These are phyloP conservation scores for Poeciliopsis prolifica DNA, from an alignment of 2,113 vertebrate species.

Conservation along the genomic window DNA sequence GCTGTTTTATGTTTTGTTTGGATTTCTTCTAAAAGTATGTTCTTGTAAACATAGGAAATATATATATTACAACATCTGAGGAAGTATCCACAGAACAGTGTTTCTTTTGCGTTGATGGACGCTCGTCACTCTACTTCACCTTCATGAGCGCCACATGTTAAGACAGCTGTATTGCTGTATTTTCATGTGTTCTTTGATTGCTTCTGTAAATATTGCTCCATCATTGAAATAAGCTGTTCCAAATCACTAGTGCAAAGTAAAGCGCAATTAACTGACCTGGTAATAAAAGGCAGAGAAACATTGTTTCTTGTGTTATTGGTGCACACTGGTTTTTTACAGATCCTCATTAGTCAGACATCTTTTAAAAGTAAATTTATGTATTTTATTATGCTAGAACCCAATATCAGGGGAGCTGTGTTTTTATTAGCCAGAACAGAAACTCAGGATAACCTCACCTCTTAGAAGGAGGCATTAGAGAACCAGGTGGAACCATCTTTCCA, in stretches of 20 bases:
- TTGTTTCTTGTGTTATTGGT: background rate
- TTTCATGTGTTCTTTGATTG: background rate
- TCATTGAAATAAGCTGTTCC: background rate
- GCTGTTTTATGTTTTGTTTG: constrained; percentile 11
- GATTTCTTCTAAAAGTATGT: constrained; percentile 14
- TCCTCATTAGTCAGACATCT: background rate
- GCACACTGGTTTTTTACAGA: background rate
- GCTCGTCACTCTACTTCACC: background rate
- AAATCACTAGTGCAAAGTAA: background rate
- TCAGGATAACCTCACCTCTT: too few relatives aligned
- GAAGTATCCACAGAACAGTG: background rate
- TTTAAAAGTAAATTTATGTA: too few relatives aligned
- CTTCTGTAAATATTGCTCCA: background rate
- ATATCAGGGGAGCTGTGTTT: too few relatives aligned
- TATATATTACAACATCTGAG: background rate
- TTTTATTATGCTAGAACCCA: too few relatives aligned
- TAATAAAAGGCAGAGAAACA: background rate
- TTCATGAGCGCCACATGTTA: background rate
- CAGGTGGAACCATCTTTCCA: too few relatives aligned
- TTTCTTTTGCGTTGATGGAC: background rate
- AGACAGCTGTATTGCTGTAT: constrained; percentile 3
- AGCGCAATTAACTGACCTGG: background rate
- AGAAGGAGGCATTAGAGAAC: background rate
- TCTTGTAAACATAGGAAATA: constrained; percentile 2
- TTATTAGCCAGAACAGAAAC: too few relatives aligned